A percentile compares a stretch with the other conserved stretches of the same genome.
phyloP scores from a whole-genome alignment of 2,888 invertebrate species.

The Orchesella flavescens region DNA sequence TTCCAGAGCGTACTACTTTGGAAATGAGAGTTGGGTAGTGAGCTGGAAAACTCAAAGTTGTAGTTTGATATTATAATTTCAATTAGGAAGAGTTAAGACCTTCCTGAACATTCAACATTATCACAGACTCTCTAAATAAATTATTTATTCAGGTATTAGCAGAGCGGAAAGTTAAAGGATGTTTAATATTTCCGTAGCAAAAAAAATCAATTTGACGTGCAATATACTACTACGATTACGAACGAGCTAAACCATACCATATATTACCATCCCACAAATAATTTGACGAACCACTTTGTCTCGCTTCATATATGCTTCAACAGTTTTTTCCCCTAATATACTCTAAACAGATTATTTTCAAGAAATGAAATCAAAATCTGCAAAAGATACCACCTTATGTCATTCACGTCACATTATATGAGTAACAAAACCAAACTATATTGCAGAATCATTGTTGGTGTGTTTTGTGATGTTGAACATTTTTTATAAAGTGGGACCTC shows the following conservation, averaged over 20 bases:
- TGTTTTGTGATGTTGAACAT: background rate
- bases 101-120: slow-evolving; percentile 22
- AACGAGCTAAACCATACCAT: background rate
- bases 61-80: slow-evolving; percentile 30
- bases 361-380: slow-evolving; percentile 13
- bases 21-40: too few species aligned
- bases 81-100: slow-evolving; percentile 41
- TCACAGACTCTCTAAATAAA: slow-evolving; percentile 41
- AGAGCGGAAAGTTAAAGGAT: slow-evolving; percentile 51
- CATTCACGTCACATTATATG: background rate
- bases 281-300: background rate
- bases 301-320: background rate
- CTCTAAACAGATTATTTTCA: too few species aligned
- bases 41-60: too few species aligned
- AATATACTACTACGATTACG: background rate
- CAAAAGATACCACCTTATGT: slow-evolving; percentile 45
- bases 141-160: slow-evolving; percentile 56
- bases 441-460: too few species aligned
- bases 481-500: background rate
- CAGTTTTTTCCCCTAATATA: background rate
- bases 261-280: background rate
- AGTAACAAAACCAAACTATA: too few species aligned
- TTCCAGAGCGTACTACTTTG: too few species aligned
- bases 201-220: background rate
- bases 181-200: slow-evolving; percentile 33